Percentiles rank a stretch among this genome's conserved stretches.
Conservation (phyloP, 2,797 vertebrate genomes). For the Bovichtus diacanthus region DNA sequence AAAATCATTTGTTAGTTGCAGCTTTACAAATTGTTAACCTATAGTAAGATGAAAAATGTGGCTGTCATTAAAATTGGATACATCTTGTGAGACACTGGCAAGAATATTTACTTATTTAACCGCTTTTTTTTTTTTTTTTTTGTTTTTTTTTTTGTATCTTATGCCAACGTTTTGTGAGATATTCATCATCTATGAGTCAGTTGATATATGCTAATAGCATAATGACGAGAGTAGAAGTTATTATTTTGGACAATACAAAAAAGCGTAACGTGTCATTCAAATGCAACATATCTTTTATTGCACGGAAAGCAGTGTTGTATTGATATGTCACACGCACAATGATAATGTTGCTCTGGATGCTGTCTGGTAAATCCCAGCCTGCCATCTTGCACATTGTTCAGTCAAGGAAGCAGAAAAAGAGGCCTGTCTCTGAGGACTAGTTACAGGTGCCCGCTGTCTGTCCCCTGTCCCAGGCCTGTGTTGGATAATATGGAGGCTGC, state of each 20-base stretch:
- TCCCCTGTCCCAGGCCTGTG: slow-evolving; percentile 49
- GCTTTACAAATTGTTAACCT: background rate
- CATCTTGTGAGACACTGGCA: background rate
- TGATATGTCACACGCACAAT: background rate
- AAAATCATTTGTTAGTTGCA: background rate
- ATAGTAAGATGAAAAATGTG: background rate
- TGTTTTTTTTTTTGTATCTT: background rate
- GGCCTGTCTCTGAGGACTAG: slow-evolving; percentile 49
- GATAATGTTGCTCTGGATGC: background rate
- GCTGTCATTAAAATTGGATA: background rate
- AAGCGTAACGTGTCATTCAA: too few species aligned
- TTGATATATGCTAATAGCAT: background rate
- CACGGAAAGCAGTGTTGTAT: background rate
- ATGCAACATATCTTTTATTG: too few species aligned
- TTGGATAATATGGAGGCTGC: slow-evolving; percentile 60
- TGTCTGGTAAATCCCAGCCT: slow-evolving; percentile 21
- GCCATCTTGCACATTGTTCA: slow-evolving; percentile 6
- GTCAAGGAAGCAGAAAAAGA: slow-evolving; percentile 27
- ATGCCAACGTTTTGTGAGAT: background rate
- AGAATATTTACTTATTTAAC: background rate
- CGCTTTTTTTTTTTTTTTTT: too few species aligned
- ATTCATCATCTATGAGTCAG: background rate
- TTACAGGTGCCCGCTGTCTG: slow-evolving; percentile 51
- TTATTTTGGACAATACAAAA: background rate
- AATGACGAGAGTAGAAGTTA: background rate